Evolutionary conservation across 1,140 invertebrate genomes (phyloP).

Genomic region (Planococcus citri): DNA sequence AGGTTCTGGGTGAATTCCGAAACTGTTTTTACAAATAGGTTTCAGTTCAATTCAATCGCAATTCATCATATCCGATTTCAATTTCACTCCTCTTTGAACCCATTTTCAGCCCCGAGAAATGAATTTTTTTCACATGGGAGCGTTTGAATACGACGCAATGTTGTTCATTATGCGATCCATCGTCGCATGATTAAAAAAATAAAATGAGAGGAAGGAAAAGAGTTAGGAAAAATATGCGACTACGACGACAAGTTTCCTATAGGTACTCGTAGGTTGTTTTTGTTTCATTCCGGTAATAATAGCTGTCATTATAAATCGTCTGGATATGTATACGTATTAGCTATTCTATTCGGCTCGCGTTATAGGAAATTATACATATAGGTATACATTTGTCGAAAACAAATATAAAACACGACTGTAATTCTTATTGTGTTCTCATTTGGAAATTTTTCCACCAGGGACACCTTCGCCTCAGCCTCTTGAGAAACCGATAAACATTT

Average conservation of each 20-base stretch:
- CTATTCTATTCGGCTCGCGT: neutral
- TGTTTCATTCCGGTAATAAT: constrained; percentile 7
- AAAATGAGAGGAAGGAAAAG: neutral
- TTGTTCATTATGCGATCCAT: neutral
- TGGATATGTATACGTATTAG: neutral
- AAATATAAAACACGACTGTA: constrained; percentile 3
- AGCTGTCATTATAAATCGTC: constrained; percentile 6
- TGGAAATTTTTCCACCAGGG: neutral
- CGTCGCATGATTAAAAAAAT: no score
- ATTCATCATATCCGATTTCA: no score
- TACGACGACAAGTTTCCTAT: neutral
- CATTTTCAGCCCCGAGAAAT: no score
- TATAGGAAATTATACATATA: neutral
- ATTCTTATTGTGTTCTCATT: constrained; percentile 2
- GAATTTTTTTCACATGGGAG: no score
- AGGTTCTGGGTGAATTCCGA: no score
- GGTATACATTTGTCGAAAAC: neutral
- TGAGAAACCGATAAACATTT: neutral
- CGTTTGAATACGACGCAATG: no score
- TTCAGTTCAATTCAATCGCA: no score
- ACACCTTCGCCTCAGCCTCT: no score
- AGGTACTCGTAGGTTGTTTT: neutral
- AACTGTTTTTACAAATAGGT: no score
- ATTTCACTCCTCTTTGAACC: no score
- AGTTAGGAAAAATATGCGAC: no score